Percentiles rank a stretch among this genome's conserved stretches.
phyloP scores from a whole-genome alignment of 2,113 vertebrate genomes.

The Hyla sarda region DNA sequence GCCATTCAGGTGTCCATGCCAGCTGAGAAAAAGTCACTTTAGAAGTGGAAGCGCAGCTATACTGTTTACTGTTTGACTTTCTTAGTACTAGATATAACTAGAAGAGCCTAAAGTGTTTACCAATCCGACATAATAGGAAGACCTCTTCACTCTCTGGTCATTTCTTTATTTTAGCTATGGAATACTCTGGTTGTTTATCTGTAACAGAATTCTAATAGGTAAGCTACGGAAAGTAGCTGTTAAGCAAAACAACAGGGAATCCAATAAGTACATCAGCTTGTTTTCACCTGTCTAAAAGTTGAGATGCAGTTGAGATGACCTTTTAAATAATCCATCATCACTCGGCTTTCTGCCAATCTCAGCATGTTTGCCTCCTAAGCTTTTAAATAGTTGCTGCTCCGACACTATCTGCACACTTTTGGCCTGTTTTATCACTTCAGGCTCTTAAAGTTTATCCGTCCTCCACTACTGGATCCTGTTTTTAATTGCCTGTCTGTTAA shows the following conservation, averaged over 20 bases:
- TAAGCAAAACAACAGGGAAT: background rate
- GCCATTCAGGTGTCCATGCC: no score
- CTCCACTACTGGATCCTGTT: background rate
- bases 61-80: background rate
- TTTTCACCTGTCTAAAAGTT: constrained; percentile 18
- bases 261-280: background rate
- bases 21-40: no score
- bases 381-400: constrained; percentile 36
- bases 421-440: constrained; percentile 25
- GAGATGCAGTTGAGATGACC: constrained; percentile 18
- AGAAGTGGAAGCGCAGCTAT: no score
- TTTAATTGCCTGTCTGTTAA: constrained; percentile 30
- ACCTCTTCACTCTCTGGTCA: background rate
- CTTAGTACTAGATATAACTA: no score
- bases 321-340: constrained; percentile 46
- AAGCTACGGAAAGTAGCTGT: background rate
- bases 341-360: constrained; percentile 43
- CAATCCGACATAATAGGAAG: background rate
- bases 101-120: background rate
- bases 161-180: background rate
- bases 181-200: no score
- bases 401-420: constrained; percentile 6
- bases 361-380: constrained; percentile 31
- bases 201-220: background rate
- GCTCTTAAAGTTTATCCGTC: background rate